A percentile compares a stretch with the other conserved stretches of the same genome.
Conservation (phyloP, 2,888 invertebrate genomes). For the Lamellibrachia columna region DNA sequence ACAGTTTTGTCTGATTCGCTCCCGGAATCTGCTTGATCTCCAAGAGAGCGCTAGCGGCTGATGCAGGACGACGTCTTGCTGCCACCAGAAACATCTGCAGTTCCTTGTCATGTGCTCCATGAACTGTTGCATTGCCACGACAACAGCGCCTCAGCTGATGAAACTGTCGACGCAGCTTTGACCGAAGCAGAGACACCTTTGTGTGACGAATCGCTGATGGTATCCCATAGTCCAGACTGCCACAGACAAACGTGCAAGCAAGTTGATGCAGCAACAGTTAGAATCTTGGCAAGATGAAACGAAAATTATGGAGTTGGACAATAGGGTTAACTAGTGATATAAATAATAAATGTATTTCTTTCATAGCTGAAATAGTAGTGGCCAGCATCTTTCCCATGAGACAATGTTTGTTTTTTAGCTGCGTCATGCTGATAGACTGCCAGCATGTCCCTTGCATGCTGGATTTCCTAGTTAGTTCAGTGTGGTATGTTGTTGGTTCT, state of each 20-base stretch:
- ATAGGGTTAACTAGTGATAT: no score
- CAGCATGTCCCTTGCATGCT: no score
- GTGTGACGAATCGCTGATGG: constrained; percentile 33
- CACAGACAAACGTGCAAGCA: background rate
- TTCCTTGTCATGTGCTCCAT: constrained; percentile 38
- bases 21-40: constrained; percentile 38
- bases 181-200: constrained; percentile 52
- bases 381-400: no score
- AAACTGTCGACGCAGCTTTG: constrained; percentile 67
- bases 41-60: constrained; percentile 50
- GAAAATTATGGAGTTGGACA: no score
- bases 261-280: no score
- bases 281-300: no score
- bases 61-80: constrained; percentile 50
- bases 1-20: background rate
- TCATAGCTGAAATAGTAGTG: no score
- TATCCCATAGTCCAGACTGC: constrained; percentile 28
- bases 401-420: no score
- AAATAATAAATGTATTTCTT: no score
- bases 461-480: no score
- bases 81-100: constrained; percentile 62
- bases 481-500: no score
- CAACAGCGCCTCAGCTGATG: constrained; percentile 64
- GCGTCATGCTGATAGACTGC: no score
- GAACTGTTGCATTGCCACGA: constrained; percentile 43